Conservation (phyloP, 2,113 vertebrate genomes). For the Hassar affinis region DNA sequence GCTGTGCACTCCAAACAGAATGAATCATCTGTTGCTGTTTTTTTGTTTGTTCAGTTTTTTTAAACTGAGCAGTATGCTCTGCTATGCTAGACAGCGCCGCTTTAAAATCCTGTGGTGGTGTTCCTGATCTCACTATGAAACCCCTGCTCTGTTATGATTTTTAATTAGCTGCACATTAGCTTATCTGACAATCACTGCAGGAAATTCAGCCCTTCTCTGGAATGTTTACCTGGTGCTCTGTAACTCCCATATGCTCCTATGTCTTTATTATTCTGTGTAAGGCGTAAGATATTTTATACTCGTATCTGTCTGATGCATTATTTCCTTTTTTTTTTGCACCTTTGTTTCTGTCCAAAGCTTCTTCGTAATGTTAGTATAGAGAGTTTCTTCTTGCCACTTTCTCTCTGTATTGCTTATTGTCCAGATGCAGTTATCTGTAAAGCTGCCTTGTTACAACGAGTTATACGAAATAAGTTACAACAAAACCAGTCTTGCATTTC, state of each 20-base stretch:
- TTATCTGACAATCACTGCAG: neutral
- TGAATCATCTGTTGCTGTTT: conserved; percentile 5
- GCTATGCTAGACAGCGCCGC: neutral
- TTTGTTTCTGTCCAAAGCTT: neutral
- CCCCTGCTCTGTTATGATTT: neutral
- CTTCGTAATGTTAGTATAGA: too few species aligned
- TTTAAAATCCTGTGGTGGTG: neutral
- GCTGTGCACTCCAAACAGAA: neutral
- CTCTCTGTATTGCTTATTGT: neutral
- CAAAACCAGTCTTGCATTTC: neutral
- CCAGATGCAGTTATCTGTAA: neutral
- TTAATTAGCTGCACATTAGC: conserved; percentile 7
- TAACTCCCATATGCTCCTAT: neutral
- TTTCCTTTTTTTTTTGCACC: neutral
- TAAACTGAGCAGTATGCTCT: neutral
- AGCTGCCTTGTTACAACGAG: neutral
- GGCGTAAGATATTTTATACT: neutral
- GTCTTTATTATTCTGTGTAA: neutral
- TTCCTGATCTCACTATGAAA: neutral
- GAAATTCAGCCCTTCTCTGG: neutral
- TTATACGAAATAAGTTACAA: neutral
- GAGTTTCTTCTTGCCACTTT: neutral
- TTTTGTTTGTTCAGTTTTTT: neutral
- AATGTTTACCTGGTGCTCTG: conserved; percentile 11
- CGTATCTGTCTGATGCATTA: neutral